Conservation (phyloP, 1,140 invertebrate species). For the Mizuhopecten yessoensis region DNA sequence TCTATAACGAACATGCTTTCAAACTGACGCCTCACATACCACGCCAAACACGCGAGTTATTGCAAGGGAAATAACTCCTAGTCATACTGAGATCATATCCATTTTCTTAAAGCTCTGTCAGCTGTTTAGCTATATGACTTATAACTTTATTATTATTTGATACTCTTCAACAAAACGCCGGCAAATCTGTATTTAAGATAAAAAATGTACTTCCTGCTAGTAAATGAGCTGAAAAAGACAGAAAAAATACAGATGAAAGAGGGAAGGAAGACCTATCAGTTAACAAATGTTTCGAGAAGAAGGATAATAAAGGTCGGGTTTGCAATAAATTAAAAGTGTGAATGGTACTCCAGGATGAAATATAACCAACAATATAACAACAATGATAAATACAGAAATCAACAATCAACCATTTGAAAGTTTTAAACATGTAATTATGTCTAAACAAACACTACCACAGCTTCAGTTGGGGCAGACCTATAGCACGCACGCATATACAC, state of each 20-base stretch:
- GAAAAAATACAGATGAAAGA: background rate
- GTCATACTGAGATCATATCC: background rate
- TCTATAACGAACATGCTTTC: background rate
- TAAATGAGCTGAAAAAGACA: background rate
- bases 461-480: too few relatives aligned
- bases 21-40: background rate
- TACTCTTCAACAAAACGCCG: background rate
- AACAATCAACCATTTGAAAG: too few relatives aligned
- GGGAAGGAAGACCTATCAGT: background rate
- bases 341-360: too few relatives aligned
- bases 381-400: too few relatives aligned
- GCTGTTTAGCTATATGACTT: background rate
- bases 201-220: background rate
- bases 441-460: too few relatives aligned
- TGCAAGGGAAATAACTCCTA: conserved; percentile 25
- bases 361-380: too few relatives aligned
- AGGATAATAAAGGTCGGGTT: too few relatives aligned
- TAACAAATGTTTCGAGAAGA: too few relatives aligned
- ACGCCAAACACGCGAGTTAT: background rate
- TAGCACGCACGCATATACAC: too few relatives aligned
- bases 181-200: background rate
- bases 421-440: too few relatives aligned
- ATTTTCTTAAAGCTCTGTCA: background rate
- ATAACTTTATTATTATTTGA: background rate
- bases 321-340: too few relatives aligned